Evolutionary conservation across 1,140 invertebrate genomes (phyloP).

Genomic region (Drosophila pseudoananassae): DNA sequence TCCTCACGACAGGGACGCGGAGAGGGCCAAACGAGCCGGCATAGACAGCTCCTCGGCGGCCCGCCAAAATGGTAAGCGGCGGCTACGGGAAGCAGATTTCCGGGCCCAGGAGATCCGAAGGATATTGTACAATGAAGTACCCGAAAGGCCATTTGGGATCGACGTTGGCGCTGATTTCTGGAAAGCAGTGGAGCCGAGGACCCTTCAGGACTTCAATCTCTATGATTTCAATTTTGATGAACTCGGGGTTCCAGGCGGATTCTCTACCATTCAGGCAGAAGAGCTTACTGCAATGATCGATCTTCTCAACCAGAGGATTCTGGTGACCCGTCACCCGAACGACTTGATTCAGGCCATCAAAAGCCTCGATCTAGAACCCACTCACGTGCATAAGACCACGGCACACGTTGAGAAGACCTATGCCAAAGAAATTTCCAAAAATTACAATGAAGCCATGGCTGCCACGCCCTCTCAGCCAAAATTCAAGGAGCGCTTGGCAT

Average conservation of each 20-base stretch:
- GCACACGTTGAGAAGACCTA: background rate
- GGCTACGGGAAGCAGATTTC: background rate
- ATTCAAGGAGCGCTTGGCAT: no score
- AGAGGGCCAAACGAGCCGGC: conserved; percentile 8
- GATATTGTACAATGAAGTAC: background rate
- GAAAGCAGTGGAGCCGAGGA: background rate
- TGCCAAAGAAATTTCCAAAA: background rate
- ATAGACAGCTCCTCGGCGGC: conserved; percentile 26
- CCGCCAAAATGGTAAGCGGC: conserved; percentile 17
- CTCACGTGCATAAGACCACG: no score
- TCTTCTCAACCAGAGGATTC: background rate
- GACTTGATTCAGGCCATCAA: background rate
- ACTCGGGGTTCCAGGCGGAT: background rate
- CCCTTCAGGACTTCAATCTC: background rate
- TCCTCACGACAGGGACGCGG: background rate
- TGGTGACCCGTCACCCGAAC: background rate
- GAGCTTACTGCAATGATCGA: background rate
- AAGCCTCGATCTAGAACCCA: background rate
- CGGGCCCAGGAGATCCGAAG: background rate
- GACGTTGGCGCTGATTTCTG: background rate
- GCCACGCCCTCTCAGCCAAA: no score
- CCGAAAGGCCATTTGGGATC: no score
- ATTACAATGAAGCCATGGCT: no score
- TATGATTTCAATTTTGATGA: background rate
- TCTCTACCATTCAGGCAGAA: background rate